Conservation (phyloP, 1,140 invertebrate genomes). For the Lithobius niger region DNA sequence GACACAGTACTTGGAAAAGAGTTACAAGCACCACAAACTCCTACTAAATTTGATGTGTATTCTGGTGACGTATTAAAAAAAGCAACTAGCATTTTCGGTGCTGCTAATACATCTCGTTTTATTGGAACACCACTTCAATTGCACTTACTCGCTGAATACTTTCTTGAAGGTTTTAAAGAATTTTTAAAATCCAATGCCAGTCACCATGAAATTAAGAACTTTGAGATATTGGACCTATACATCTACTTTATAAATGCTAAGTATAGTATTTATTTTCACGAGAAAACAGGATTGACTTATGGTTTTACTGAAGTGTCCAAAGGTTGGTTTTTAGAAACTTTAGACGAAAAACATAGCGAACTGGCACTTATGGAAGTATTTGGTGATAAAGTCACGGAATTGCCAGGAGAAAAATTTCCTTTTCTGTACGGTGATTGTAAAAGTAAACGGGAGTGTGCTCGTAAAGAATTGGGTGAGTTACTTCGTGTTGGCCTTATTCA, state of each 20-base stretch:
- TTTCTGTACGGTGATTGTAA: no score
- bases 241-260: not conserved
- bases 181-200: no score
- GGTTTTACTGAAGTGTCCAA: not conserved
- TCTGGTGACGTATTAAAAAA: not conserved
- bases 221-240: not conserved
- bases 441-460: no score
- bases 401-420: not conserved
- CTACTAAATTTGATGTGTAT: not conserved
- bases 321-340: not conserved
- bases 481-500: not conserved
- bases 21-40: not conserved
- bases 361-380: not conserved
- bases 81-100: not conserved
- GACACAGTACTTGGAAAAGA: no score
- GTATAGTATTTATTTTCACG: not conserved
- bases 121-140: not conserved
- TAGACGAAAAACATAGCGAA: not conserved
- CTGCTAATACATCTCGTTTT: not conserved
- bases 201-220: no score
- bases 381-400: not conserved
- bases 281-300: not conserved
- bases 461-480: not conserved
- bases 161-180: no score
- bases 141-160: no score